Evolutionary conservation across 2,797 vertebrate genomes (phyloP), one percentile per base, ranked within the genome.

Genomic region (Dipus sagitta): DNA sequence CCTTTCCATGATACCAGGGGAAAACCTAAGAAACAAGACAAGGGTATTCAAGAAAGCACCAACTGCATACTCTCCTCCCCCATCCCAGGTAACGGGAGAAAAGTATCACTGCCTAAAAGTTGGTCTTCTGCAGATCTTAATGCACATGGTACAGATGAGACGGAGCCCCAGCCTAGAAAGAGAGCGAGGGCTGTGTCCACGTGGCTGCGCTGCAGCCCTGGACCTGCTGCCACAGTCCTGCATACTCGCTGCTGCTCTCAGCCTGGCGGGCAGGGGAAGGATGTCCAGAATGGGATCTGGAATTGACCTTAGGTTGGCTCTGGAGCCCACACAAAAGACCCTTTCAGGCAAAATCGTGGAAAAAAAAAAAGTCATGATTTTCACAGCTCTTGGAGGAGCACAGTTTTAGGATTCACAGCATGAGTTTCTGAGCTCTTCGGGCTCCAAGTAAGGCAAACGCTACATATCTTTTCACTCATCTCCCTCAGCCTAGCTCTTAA

Each of bases 321-420:
- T 93, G 83, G 78, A 2, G 30, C 80, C 84, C 70, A 23, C 0
- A 3, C 78, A 71, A 70, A 93, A 97, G 93, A 91, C 95, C 70
- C 86, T 92, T 96, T 92, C 87, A 97, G 95, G 70, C 72, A 96
- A 91, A 96, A 54, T 62, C 95, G 95, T 95, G 95, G 18, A 10
- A 18, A 34, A 11, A 38, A 60, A 74, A 74, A 95, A 12, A 47
- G 77, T 91, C 96, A 97, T 94, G 65, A 86, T 96, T 96, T 97
- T 95, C 97, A 96, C 92, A 96, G 96, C 95, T 95, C 96, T 60
- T 64, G 85, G 93, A 92, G 79, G 93, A 92, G 95, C 75, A 1
- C 86, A 95, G n/a, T 94, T 97, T 85, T 84, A 85, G 94, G 87
- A 95, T 96, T 95, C 94, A 97, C 95, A 95, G 93, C 94, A 87